Conservation (phyloP, 2,113 vertebrate species). For the Amazona guildingii region DNA sequence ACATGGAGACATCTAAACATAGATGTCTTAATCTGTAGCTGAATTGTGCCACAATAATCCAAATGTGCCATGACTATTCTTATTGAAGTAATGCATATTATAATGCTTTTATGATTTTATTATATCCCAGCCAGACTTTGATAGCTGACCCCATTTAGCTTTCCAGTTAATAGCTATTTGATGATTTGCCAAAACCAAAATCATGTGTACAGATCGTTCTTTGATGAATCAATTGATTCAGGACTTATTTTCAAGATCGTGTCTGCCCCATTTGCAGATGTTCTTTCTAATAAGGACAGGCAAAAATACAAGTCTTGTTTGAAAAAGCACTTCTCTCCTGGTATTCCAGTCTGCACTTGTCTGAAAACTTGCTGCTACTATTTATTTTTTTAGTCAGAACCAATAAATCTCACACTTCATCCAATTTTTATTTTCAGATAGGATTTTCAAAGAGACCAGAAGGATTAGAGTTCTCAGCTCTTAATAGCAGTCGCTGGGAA, state of each 20-base stretch:
- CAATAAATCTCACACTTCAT: constrained; percentile 32
- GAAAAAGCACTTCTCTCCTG: constrained; percentile 12
- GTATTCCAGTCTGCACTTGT: constrained; percentile 20
- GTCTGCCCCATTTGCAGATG: constrained; percentile 21
- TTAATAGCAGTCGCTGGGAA: background rate
- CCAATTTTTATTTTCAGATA: constrained; percentile 42
- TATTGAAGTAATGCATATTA: constrained; percentile 35
- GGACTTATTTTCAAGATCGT: constrained; percentile 40
- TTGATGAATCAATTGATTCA: background rate
- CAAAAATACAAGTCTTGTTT: background rate
- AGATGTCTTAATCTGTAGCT: background rate
- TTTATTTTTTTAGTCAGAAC: background rate
- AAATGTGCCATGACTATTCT: background rate
- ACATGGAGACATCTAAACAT: background rate
- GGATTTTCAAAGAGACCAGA: constrained; percentile 17
- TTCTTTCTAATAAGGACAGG: constrained; percentile 20
- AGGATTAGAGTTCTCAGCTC: constrained; percentile 27
- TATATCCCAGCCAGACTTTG: background rate
- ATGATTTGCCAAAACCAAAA: constrained; percentile 34
- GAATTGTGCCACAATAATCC: background rate
- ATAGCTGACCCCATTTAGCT: constrained; percentile 8
- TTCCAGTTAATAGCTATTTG: constrained; percentile 23
- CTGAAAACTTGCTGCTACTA: background rate
- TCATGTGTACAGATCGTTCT: background rate
- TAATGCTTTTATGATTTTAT: constrained; percentile 11